A percentile compares a stretch with the other conserved stretches of the same genome.
These are phyloP conservation scores for Ophiodon elongatus DNA, from an alignment of 2,113 vertebrate genomes.

Conservation along the genomic window DNA sequence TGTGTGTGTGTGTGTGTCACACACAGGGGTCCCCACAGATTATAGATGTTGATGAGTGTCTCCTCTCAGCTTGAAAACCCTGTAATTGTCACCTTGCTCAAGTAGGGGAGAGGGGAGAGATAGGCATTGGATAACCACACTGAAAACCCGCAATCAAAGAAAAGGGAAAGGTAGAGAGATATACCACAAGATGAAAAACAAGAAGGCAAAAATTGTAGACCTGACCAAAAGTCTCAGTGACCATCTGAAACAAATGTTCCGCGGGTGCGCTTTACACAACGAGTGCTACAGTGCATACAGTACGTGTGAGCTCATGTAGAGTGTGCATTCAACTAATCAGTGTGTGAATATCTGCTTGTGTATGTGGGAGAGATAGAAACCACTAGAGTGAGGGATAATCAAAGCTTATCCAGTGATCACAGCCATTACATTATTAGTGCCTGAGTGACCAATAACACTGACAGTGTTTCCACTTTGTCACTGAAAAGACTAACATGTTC, in stretches of 20 bases:
- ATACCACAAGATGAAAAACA: conserved; percentile 19
- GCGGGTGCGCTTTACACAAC: conserved; percentile 11
- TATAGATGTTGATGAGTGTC: conserved; percentile 80
- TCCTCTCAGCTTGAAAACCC: conserved; percentile 74
- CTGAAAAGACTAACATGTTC: conserved; percentile 20
- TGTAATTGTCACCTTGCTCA: conserved; percentile 82
- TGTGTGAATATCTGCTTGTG: background rate
- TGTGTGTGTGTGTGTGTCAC: conserved; percentile 33
- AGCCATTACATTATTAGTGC: conserved; percentile 62
- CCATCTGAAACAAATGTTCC: conserved; percentile 22
- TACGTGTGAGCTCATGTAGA: conserved; percentile 21
- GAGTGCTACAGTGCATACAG: background rate
- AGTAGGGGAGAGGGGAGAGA: conserved; percentile 66
- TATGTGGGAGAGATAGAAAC: conserved; percentile 3
- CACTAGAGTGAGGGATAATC: conserved; percentile 43
- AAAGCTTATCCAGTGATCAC: conserved; percentile 59
- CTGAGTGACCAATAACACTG: conserved; percentile 58
- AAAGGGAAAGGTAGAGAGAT: conserved; percentile 38
- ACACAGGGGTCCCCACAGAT: conserved; percentile 78
- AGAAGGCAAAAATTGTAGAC: background rate
- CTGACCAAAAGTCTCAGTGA: background rate
- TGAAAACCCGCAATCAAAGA: conserved; percentile 67
- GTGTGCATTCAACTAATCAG: conserved; percentile 22
- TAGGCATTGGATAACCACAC: conserved; percentile 49
- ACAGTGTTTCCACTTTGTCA: conserved; percentile 39